These are phyloP conservation scores for Epirrita christyi DNA, from an alignment of 2,888 invertebrate genomes.

Conservation along the genomic window DNA sequence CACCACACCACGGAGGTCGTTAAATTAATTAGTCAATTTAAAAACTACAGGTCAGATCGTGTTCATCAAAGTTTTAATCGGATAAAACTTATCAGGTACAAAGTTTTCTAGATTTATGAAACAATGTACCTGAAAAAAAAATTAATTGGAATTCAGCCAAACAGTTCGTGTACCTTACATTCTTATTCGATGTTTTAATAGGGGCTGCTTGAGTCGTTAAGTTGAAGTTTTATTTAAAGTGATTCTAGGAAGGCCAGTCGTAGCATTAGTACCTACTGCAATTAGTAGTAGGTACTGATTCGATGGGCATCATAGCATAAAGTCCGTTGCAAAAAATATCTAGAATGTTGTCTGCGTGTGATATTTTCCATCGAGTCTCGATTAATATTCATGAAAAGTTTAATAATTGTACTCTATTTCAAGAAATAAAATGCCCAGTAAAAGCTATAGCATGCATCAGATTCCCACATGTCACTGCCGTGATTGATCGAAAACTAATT, in stretches of 20 bases:
- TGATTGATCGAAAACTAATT: constrained; percentile 36
- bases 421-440: not conserved
- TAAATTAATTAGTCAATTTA: not conserved
- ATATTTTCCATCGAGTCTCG: too few species aligned
- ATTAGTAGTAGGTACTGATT: not conserved
- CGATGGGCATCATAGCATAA: too few species aligned
- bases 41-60: not conserved
- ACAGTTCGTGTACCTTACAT: too few species aligned
- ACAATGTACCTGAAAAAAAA: too few species aligned
- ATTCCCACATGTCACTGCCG: constrained; percentile 21
- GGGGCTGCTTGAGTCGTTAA: not conserved
- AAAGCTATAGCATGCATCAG: constrained; percentile 22
- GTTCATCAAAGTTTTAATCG: too few species aligned
- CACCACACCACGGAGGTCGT: too few species aligned
- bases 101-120: too few species aligned
- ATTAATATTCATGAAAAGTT: not conserved
- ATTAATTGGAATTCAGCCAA: too few species aligned
- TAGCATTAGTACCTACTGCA: too few species aligned
- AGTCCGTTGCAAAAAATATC: too few species aligned
- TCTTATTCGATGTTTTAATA: not conserved
- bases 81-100: too few species aligned
- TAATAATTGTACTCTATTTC: not conserved
- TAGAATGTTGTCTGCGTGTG: too few species aligned
- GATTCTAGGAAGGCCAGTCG: not conserved
- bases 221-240: not conserved